Percentiles rank a stretch among this genome's conserved stretches.
Conservation (phyloP, 2,113 vertebrate species). For the Cryptoleucopteryx plumbea region DNA sequence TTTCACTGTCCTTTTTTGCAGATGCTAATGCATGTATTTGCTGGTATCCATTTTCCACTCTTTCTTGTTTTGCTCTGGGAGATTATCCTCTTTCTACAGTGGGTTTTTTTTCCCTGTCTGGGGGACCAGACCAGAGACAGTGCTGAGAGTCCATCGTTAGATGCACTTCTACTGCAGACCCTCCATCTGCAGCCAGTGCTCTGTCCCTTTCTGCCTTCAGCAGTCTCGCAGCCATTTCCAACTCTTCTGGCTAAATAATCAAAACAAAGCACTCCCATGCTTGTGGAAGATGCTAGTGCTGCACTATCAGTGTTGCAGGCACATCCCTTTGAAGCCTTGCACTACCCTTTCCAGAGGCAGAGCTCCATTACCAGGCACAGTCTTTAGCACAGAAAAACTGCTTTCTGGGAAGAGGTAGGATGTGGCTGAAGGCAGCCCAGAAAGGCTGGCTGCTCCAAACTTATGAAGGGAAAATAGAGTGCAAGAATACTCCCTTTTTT, state of each 20-base stretch:
- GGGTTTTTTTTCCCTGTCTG: neutral
- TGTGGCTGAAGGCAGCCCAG: neutral
- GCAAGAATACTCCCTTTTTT: neutral
- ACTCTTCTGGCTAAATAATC: neutral
- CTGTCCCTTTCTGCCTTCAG: neutral
- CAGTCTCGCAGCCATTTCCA: neutral
- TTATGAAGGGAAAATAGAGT: neutral
- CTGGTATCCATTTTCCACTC: neutral
- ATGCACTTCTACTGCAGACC: neutral
- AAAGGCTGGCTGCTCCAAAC: neutral
- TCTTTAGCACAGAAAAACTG: neutral
- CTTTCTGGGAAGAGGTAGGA: neutral
- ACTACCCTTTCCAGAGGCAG: neutral
- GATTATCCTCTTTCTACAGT: neutral
- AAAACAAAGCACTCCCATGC: neutral
- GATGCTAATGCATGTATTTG: neutral
- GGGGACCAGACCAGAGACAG: neutral
- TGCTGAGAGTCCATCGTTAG: fast-evolving
- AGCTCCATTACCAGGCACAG: neutral
- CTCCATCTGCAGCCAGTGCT: neutral
- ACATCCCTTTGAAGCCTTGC: neutral
- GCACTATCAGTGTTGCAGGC: neutral
- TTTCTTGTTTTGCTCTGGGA: neutral
- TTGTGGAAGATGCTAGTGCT: neutral
- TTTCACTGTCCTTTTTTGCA: neutral